Evolutionary conservation across 2,113 vertebrate species (phyloP).

Genomic region (Xiphophorus maculatus): DNA sequence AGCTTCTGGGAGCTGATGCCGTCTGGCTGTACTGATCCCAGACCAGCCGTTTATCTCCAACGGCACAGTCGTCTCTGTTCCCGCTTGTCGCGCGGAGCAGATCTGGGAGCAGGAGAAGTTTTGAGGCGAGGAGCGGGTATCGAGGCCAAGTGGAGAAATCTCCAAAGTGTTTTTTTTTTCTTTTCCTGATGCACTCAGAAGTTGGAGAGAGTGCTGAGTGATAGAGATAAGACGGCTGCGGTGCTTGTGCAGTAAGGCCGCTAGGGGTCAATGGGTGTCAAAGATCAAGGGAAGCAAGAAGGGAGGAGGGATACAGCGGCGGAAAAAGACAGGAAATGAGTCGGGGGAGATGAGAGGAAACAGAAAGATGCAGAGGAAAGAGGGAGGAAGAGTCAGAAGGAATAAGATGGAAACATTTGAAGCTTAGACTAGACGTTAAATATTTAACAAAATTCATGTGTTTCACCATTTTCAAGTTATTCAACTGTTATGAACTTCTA

Average conservation of each 20-base stretch:
- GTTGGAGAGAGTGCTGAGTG: conserved; percentile 51
- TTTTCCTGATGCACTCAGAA: conserved; percentile 28
- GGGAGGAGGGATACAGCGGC: background rate
- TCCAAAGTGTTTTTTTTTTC: conserved; percentile 44
- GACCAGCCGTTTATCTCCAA: conserved; percentile 66
- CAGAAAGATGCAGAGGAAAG: conserved; percentile 1
- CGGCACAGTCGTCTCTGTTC: conserved; percentile 35
- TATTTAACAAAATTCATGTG: background rate
- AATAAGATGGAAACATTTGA: background rate
- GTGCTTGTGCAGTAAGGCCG: conserved; percentile 32
- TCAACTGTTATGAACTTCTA: no score
- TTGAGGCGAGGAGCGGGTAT: conserved; percentile 6
- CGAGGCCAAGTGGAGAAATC: conserved; percentile 45
- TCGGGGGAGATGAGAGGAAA: conserved; percentile 29
- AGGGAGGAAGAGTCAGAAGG: conserved; percentile 2
- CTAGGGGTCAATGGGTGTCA: conserved; percentile 50
- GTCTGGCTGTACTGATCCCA: conserved; percentile 51
- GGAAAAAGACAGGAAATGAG: conserved; percentile 58
- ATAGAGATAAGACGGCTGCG: conserved; percentile 47
- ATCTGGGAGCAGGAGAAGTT: conserved; percentile 29
- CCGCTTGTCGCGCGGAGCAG: background rate
- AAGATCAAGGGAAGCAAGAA: conserved; percentile 31
- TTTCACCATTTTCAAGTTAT: background rate
- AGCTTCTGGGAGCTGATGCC: conserved; percentile 31
- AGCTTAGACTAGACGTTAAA: background rate